Percentiles rank a stretch among this genome's conserved stretches.
phyloP scores from a whole-genome alignment of 2,113 vertebrate species.

The Ibidorhyncha struthersii region DNA sequence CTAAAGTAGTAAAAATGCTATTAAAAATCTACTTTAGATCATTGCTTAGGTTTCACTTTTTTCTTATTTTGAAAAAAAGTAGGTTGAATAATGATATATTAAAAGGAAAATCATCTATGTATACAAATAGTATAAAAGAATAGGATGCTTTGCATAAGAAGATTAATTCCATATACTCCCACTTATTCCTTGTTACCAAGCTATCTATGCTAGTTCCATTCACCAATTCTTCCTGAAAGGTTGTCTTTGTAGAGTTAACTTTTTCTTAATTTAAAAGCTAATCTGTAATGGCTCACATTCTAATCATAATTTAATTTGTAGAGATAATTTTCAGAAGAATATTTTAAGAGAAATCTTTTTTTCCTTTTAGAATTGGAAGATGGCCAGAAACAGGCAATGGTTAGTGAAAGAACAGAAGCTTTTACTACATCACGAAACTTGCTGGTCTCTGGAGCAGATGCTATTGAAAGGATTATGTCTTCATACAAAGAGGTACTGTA shows the following conservation, averaged over 20 bases:
- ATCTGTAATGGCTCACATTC: background rate
- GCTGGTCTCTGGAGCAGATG: conserved; percentile 91
- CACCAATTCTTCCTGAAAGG: background rate
- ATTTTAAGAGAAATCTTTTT: background rate
- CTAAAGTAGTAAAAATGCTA: background rate
- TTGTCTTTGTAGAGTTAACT: background rate
- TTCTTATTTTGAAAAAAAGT: background rate
- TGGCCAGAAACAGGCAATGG: conserved; percentile 89
- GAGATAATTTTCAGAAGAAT: background rate
- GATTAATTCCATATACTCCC: background rate
- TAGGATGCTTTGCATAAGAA: background rate
- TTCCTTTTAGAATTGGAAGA: conserved; percentile 84
- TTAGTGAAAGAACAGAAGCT: conserved; percentile 96
- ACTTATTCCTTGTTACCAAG: background rate
- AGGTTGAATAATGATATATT: background rate
- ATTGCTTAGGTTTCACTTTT: background rate
- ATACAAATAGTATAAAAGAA: background rate
- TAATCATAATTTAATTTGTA: background rate
- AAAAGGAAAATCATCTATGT: background rate
- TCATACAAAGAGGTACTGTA: conserved; percentile 96
- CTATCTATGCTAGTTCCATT: background rate
- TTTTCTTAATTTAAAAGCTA: background rate
- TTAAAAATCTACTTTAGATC: background rate
- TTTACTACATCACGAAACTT: conserved; percentile 98
- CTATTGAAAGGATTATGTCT: conserved; percentile 98